These are phyloP conservation scores for Lomographa bimaculata DNA, from an alignment of 2,888 invertebrate species.

Conservation along the genomic window DNA sequence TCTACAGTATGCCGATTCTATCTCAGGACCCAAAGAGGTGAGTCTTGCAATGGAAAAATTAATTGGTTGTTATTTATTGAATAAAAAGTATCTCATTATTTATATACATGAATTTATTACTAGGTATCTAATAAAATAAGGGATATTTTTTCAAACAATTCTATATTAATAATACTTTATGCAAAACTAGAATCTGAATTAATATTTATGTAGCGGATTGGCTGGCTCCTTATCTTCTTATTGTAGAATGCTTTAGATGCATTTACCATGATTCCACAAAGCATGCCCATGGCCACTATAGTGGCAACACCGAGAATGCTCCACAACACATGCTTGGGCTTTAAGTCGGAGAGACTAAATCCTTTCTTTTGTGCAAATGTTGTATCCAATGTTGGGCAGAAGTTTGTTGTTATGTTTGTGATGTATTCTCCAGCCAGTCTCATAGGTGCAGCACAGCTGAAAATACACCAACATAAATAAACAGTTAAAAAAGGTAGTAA, in stretches of 20 bases:
- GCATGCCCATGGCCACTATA: constrained; percentile 64
- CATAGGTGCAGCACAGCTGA: constrained; percentile 76
- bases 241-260: constrained; percentile 60
- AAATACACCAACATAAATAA: constrained; percentile 34
- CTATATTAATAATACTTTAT: constrained; percentile 40
- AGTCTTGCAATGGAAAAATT: constrained; percentile 39
- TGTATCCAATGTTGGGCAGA: constrained; percentile 67
- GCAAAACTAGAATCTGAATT: constrained; percentile 63
- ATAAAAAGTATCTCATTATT: constrained; percentile 24
- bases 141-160: constrained; percentile 27
- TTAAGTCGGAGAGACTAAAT: constrained; percentile 58
- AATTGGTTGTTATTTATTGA: constrained; percentile 10
- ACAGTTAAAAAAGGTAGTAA: neutral
- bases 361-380: constrained; percentile 53
- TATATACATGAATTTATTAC: constrained; percentile 41
- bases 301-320: constrained; percentile 70
- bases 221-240: constrained; percentile 59
- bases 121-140: constrained; percentile 37
- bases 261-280: constrained; percentile 65
- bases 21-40: constrained; percentile 86
- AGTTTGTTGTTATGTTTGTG: constrained; percentile 66
- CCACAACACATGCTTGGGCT: constrained; percentile 72
- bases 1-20: constrained; percentile 88
- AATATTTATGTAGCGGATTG: constrained; percentile 69
- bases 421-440: constrained; percentile 64